phyloP scores from a whole-genome alignment of 2,888 invertebrate species.

The Temnothorax ravouxi region DNA sequence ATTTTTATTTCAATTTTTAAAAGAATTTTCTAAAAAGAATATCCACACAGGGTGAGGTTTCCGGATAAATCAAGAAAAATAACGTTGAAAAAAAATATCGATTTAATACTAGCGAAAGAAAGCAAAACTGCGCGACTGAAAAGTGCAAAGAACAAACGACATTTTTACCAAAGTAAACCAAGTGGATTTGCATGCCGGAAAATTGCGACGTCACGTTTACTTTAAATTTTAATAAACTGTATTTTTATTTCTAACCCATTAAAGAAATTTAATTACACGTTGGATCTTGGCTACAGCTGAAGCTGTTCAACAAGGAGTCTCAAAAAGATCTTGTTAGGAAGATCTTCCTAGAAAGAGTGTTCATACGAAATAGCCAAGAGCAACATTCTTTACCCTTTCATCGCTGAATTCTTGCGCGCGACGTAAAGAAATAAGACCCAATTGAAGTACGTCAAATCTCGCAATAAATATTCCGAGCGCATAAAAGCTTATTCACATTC shows the following conservation, averaged over 20 bases:
- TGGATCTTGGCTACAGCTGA: background rate
- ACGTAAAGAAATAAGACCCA: background rate
- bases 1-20: background rate
- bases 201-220: background rate
- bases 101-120: constrained; percentile 15
- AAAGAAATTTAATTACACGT: constrained; percentile 37
- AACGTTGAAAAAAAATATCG: constrained; percentile 7
- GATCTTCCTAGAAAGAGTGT: background rate
- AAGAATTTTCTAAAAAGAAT: background rate
- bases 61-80: no score
- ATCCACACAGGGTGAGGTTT: background rate
- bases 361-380: background rate
- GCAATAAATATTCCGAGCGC: constrained; percentile 23
- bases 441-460: constrained; percentile 28
- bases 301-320: constrained; percentile 6
- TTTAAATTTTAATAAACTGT: constrained; percentile 23
- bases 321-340: background rate
- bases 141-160: constrained; percentile 17
- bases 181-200: constrained; percentile 7
- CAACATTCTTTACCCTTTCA: background rate
- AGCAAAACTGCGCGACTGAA: background rate
- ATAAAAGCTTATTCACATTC: constrained; percentile 29
- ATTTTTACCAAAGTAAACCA: background rate
- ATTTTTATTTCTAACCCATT: background rate
- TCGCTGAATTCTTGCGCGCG: background rate